phyloP scores from a whole-genome alignment of 2,797 vertebrate genomes.

The Manis crassicaudata region DNA sequence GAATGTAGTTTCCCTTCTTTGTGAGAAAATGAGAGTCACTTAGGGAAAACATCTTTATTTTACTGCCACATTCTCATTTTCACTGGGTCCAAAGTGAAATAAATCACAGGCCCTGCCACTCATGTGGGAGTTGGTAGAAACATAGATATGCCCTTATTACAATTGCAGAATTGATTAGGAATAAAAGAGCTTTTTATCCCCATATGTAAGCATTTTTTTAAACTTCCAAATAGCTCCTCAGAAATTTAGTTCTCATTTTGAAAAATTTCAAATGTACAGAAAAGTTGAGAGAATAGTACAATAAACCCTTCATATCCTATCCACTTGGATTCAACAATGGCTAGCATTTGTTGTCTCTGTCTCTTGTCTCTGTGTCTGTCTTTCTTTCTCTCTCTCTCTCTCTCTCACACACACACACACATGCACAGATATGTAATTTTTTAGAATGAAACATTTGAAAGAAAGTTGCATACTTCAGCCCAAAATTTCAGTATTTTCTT shows the following conservation, averaged over 20 bases:
- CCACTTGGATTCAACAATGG: background rate
- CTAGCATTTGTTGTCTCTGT: background rate
- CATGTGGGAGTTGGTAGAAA: background rate
- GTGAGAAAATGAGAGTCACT: conserved; percentile 8
- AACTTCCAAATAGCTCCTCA: conserved; percentile 1
- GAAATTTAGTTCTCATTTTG: conserved; percentile 20
- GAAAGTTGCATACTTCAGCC: background rate
- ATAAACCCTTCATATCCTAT: background rate
- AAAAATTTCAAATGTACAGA: conserved; percentile 3
- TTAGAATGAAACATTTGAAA: background rate
- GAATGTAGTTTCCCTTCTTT: background rate
- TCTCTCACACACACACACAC: background rate
- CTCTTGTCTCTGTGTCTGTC: background rate
- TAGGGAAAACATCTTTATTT: background rate
- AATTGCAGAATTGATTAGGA: background rate
- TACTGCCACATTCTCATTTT: background rate
- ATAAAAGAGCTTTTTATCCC: conserved; percentile 36
- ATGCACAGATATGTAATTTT: background rate
- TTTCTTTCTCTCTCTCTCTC: background rate
- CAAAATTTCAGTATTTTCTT: background rate
- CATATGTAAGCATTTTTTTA: background rate
- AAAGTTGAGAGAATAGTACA: background rate
- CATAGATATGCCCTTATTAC: background rate
- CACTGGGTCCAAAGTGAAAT: background rate
- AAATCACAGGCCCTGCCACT: background rate